These are phyloP conservation scores for Magallana gigas DNA, from an alignment of 1,140 invertebrate species.

Conservation along the genomic window DNA sequence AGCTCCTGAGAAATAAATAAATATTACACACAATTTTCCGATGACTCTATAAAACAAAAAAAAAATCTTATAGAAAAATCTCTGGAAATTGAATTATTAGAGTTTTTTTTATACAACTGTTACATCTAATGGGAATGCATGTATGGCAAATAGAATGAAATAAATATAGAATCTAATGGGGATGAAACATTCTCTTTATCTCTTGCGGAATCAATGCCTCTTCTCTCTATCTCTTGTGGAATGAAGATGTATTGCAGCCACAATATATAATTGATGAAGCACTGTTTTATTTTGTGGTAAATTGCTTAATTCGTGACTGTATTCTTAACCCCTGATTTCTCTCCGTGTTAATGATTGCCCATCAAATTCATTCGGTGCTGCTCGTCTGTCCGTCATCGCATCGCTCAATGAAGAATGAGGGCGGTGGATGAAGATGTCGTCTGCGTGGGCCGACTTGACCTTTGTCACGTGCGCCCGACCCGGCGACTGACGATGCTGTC, in stretches of 20 bases:
- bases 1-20: background rate
- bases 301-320: background rate
- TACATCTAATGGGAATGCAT: too few relatives aligned
- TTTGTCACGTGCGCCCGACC: background rate
- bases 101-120: too few relatives aligned
- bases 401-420: background rate
- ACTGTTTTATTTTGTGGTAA: background rate
- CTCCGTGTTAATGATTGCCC: background rate
- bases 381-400: background rate
- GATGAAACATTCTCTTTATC: too few relatives aligned
- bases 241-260: too few relatives aligned
- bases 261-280: background rate
- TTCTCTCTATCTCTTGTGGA: too few relatives aligned
- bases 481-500: background rate
- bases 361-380: background rate
- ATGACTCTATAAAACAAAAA: too few relatives aligned
- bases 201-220: too few relatives aligned
- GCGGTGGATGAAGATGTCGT: background rate
- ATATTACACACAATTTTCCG: background rate
- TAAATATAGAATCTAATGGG: too few relatives aligned
- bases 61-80: too few relatives aligned
- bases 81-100: too few relatives aligned
- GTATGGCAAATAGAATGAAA: too few relatives aligned
- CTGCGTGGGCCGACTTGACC: background rate
- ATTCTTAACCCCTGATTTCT: background rate